Evolutionary conservation across 2,797 vertebrate genomes (phyloP), one percentile per base, ranked within the genome.

Genomic region (Lophotriccus pileatus): DNA sequence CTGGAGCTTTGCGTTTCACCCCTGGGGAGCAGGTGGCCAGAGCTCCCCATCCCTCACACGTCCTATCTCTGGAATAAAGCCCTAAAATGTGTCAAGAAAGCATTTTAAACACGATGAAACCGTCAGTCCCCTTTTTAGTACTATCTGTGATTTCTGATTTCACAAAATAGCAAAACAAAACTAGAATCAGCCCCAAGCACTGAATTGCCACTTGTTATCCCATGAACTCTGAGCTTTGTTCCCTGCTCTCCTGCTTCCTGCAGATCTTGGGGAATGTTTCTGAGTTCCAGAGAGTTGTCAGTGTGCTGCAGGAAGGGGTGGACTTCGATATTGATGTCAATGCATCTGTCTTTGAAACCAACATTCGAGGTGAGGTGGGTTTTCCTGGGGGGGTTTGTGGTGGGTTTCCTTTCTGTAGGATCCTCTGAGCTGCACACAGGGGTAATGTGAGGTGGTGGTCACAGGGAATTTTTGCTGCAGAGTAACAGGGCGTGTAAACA

Each of bases 261-360:
- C 93, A 99, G 99, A 99, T 99, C 91, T 88, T 99, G 93, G 99
- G 99, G 25, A 99, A 99, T 59, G 97, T 96, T 13, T 99, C 99
- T 0, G 99, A 99, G 98, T 99, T 99, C 87, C 99, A 99, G 95
- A 98, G 99, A 22, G 99, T 99, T 23, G 98, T 99, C n/a, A 95
- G 68, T 1, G 98, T 99, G 49, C 98, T 99, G 39, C 99, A 99
- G 96, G 98, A 99, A 92, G 98, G 98, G 0, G 96, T 99, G 86
- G 98, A 99, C 98, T 99, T 99, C 10, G 99, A 99, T 97, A 99
- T 99, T 6, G 99, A 99, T 55, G 99, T 99, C 92, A 99, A 99
- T 1, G 99, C 99, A 0, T 99, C 99, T 4, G 99, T 99, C 83
- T 99, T 99, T 60, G 99, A 99, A 97, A 99, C 99, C 73, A 99